Evolutionary conservation across 2,797 vertebrate genomes (phyloP), one percentile per base, ranked within the genome.

Genomic region (Echeneis naucrates): DNA sequence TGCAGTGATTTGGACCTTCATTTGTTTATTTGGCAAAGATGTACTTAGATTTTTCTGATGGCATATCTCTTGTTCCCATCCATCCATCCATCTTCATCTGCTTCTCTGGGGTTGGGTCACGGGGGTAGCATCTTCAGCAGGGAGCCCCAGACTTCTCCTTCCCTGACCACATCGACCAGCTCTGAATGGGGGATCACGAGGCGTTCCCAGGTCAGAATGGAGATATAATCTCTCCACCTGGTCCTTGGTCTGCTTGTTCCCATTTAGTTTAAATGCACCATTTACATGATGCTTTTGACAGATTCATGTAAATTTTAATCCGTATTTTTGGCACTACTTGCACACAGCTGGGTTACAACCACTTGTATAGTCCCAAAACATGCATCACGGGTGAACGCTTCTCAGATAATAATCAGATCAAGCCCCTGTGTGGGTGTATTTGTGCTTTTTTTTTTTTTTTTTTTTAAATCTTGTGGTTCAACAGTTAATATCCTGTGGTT

Each of bases 401-500:
- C 38, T 61, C 19, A 62, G 48, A 74, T 74, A 21, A 48, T 70
- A 32, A 61, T 80, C 70, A 33, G 2, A 13, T 70, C 72, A 12
- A 60, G 60, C 13, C 32, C 16, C 11, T 21, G 44, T 69, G 24
- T 72, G 19, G 57, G 55, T 10, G 47, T 68, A 32, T 40, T 13
- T 21, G n/a, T 30, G n/a, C 69, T 33, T 71, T 54, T 85, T 44
- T 83, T 62, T 53, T 70, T 30, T n/a, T 69, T 33, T 71, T 54
- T 85, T 44, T 83, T 62, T 53, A 70, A 30, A 4, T 78, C 33
- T 37, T 45, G 44, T 17, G 32, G 52, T 60, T 73, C 68, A 72
- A 65, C 45, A 71, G 54, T 70, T 65, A 74, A 82, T 72, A 73
- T 68, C 60, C 64, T 80, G 75, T 66, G 57, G 69, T 87, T 67